These are phyloP conservation scores for Diplolepis rosae DNA, from an alignment of 2,888 invertebrate genomes.

Conservation along the genomic window DNA sequence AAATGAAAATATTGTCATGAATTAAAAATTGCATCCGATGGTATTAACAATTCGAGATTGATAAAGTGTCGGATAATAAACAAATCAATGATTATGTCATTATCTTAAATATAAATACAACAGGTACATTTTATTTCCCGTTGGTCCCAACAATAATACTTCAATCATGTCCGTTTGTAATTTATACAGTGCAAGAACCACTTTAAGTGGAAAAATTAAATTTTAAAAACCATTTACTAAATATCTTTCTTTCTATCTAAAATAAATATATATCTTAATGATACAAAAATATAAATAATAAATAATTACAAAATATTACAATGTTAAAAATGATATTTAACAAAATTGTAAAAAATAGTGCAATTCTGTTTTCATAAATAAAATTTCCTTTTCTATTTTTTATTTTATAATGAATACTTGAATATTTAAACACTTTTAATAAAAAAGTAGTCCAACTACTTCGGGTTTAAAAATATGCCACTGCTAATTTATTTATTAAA, in stretches of 20 bases:
- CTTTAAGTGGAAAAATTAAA: neutral
- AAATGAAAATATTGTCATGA: neutral
- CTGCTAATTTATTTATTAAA: too few relatives aligned
- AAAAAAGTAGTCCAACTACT: too few relatives aligned
- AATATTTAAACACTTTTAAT: too few relatives aligned
- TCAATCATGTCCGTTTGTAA: constrained; percentile 30
- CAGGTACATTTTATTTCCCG: constrained; percentile 31
- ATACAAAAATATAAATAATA: neutral
- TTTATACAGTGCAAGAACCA: neutral
- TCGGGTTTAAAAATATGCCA: too few relatives aligned
- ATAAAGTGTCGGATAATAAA: neutral
- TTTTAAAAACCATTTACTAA: neutral
- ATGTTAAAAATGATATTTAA: neutral
- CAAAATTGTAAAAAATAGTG: neutral
- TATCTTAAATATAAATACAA: constrained; percentile 6
- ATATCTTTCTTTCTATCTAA: neutral
- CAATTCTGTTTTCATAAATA: too few relatives aligned
- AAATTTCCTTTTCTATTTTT: too few relatives aligned
- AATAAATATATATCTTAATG: neutral
- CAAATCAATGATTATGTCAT: neutral
- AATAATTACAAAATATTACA: too few relatives aligned
- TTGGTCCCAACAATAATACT: constrained; percentile 47
- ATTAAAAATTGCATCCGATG: neutral
- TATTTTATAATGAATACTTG: too few relatives aligned
- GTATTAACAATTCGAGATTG: neutral